phyloP scores from a whole-genome alignment of 1,140 invertebrate species.

The Kradibia gibbosae region DNA sequence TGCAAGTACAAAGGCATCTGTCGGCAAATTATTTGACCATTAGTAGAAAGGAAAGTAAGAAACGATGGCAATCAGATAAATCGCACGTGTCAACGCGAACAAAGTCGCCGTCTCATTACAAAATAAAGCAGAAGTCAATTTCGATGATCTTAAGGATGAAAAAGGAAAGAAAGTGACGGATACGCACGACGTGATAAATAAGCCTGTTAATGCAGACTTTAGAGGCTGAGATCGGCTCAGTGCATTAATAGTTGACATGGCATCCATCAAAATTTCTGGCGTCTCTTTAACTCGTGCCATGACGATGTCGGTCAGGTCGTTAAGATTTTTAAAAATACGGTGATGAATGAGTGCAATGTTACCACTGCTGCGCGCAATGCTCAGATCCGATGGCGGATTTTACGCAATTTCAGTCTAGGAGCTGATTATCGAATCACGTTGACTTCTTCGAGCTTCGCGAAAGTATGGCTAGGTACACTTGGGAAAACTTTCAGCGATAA shows the following conservation, averaged over 20 bases:
- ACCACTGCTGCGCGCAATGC: not conserved
- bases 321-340: slow-evolving; percentile 29
- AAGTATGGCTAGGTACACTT: no score
- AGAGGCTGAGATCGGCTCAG: not conserved
- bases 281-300: not conserved
- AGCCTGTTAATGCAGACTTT: slow-evolving; percentile 18
- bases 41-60: not conserved
- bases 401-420: no score
- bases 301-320: not conserved
- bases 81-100: no score
- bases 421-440: no score
- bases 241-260: not conserved
- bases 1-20: not conserved
- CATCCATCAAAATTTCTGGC: slow-evolving; percentile 21
- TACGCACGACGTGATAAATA: not conserved
- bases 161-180: not conserved
- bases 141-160: not conserved
- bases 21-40: not conserved
- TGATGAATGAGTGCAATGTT: not conserved
- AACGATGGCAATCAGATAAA: not conserved
- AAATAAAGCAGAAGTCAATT: not conserved
- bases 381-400: no score
- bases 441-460: no score
- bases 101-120: not conserved
- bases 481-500: no score